phyloP scores from a whole-genome alignment of 2,797 vertebrate genomes.

The Cryptoprocta ferox region DNA sequence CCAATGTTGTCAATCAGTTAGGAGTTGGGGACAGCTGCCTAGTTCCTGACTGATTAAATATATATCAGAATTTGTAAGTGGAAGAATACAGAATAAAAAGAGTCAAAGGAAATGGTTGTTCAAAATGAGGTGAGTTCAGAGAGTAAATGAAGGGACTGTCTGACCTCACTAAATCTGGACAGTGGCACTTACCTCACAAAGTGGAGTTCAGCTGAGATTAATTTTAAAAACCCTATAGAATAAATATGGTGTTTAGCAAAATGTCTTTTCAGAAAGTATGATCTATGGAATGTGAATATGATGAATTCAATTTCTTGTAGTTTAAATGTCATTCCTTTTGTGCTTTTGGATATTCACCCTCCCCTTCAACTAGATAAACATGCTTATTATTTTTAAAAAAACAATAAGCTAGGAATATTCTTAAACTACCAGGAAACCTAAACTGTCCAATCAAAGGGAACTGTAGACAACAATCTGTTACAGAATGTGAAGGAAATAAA shows the following conservation, averaged over 20 bases:
- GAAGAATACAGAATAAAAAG: constrained; percentile 2
- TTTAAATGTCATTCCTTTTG: background rate
- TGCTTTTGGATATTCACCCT: background rate
- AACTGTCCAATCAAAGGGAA: background rate
- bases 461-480: background rate
- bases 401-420: background rate
- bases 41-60: background rate
- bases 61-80: constrained; percentile 4
- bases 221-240: background rate
- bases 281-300: background rate
- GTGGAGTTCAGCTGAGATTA: background rate
- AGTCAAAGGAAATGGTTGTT: background rate
- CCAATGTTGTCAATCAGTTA: background rate
- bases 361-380: background rate
- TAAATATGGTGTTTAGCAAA: background rate
- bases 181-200: background rate
- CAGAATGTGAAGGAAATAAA: background rate
- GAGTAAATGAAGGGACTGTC: background rate
- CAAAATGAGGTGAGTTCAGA: background rate
- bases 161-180: background rate
- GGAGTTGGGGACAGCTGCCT: background rate
- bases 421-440: background rate
- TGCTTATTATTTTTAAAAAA: constrained; percentile 20
- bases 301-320: background rate
- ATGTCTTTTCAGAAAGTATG: background rate